These are phyloP conservation scores for Conomelus anceps DNA, from an alignment of 2,888 invertebrate genomes.

Conservation along the genomic window DNA sequence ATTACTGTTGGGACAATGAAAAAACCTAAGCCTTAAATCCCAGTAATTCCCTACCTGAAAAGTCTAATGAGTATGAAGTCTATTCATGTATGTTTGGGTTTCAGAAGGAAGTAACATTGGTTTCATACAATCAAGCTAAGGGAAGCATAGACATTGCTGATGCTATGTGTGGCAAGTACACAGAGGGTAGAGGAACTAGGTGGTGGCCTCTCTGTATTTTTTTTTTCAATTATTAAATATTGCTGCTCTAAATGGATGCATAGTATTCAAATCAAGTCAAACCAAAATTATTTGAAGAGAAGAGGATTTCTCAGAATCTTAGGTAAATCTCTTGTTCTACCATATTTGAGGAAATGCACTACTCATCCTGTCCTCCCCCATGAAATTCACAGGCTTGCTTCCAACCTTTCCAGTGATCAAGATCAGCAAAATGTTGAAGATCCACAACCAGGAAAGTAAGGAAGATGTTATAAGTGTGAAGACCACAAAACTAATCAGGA, in stretches of 20 bases:
- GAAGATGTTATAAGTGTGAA: not conserved
- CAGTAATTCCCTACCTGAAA: not conserved
- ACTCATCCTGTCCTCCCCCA: not conserved
- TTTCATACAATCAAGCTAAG: constrained; percentile 26
- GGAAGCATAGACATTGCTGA: constrained; percentile 23
- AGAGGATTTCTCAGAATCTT: not conserved
- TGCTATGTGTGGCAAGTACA: constrained; percentile 21
- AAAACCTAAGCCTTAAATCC: constrained; percentile 3
- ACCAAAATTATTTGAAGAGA: not conserved
- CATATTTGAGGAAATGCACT: not conserved
- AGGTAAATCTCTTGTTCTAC: not conserved
- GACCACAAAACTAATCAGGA: not conserved
- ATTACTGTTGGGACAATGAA: not conserved
- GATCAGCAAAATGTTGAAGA: not conserved
- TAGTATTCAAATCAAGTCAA: not conserved
- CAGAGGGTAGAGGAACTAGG: constrained; percentile 16
- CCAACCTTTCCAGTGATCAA: not conserved
- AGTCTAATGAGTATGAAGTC: not conserved
- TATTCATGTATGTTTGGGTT: constrained; percentile 23
- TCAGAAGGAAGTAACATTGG: constrained; percentile 23
- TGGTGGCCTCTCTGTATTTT: constrained; percentile 26
- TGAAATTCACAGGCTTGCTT: not conserved
- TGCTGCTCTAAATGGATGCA: not conserved
- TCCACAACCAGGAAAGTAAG: not conserved
- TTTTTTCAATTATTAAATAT: constrained; percentile 19